Evolutionary conservation across 2,113 vertebrate genomes (phyloP), one percentile per base, ranked within the genome.

Genomic region (Pterocles orientalis): DNA sequence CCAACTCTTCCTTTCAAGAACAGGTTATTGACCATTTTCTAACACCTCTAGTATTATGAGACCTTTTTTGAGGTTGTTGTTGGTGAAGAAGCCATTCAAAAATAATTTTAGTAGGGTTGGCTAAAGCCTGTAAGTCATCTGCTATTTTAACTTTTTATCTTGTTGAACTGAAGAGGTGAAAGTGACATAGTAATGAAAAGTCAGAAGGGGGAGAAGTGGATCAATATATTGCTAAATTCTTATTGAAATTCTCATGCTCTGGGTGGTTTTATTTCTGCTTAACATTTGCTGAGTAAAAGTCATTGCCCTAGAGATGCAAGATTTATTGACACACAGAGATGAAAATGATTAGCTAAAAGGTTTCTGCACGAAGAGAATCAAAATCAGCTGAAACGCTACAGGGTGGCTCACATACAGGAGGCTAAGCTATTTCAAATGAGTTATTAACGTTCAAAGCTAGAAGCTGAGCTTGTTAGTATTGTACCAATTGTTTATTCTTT

Each of bases 231-330:
- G 95, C 91, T 61, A 86, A 94, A 95, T 26, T 71, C 86, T 79
- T 93, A 87, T 90, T 87, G 80, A 90, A 78, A 91, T 91, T 94
- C 93, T 87, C 85, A 95, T 86, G 79, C 94, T 91, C 48, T 78
- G 72, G 53, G 68, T 0, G 36, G 82, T 94, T 95, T 97, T 97
- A 96, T 97, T 86, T 95, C 96, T 96, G 96, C 94, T 90, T 96
- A 98, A 97, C 97, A 97, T 98, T 98, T 98, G 96, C 97, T 64
- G 72, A 98, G 96, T 97, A 98, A 97, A 98, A 98, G 97, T 98
- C 98, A 98, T 98, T 96, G 94, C 98, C 97, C 96, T 87, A 96
- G 97, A 97, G 98, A 97, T 66, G 24, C 34, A 41, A 69, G 80
- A 87, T 96, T 97, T 98, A 97, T 98, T 98, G 98, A 97, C 97